Evolutionary conservation across 1,140 invertebrate genomes (phyloP).

Genomic region (Aculops lycopersici): DNA sequence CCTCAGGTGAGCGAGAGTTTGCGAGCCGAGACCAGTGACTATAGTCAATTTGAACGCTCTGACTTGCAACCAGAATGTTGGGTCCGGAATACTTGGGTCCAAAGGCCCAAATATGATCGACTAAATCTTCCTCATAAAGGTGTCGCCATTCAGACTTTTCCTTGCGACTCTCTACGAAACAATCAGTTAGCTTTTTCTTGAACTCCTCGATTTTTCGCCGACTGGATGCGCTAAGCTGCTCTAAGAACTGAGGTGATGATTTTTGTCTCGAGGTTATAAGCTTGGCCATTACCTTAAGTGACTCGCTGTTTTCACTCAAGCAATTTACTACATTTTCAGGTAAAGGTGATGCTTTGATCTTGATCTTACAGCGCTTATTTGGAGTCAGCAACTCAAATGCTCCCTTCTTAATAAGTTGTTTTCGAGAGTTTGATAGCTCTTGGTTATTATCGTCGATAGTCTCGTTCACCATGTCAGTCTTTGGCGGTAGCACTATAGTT

Average conservation of each 20-base stretch:
- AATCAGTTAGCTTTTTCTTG: constrained; percentile 12
- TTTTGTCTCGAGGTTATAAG: constrained; percentile 9
- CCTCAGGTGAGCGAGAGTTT: no score
- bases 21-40: no score
- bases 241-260: constrained; percentile 12
- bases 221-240: not conserved
- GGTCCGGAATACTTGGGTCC: constrained; percentile 58
- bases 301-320: constrained; percentile 25
- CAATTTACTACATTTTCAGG: constrained; percentile 34
- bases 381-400: constrained; percentile 28
- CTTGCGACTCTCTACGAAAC: constrained; percentile 26
- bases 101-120: constrained; percentile 53
- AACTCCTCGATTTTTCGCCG: not conserved
- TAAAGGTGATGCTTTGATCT: constrained; percentile 41
- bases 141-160: constrained; percentile 27
- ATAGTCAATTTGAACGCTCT: no score
- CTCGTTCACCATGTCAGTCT: constrained; percentile 63
- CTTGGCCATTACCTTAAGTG: constrained; percentile 23
- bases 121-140: constrained; percentile 21
- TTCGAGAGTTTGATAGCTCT: constrained; percentile 1
- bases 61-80: constrained; percentile 59
- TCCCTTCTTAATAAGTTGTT: constrained; percentile 11
- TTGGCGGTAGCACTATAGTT: constrained; percentile 50
- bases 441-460: constrained; percentile 11
- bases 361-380: constrained; percentile 34